Evolutionary conservation across 2,113 vertebrate species (phyloP).

Genomic region (Orycteropus afer): DNA sequence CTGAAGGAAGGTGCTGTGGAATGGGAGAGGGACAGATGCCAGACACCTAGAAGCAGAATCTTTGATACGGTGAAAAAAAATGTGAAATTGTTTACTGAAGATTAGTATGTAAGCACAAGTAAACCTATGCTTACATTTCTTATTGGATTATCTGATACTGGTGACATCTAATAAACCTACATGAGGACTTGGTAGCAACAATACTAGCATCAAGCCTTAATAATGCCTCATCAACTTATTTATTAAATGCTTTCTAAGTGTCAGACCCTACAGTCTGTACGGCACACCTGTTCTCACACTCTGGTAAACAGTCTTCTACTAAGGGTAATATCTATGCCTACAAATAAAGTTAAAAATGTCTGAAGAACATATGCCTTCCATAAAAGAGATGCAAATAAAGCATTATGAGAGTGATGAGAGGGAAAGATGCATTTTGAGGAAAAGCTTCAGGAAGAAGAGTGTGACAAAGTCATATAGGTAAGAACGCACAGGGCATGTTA

Average conservation of each 20-base stretch:
- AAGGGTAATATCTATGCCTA: background rate
- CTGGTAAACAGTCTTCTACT: background rate
- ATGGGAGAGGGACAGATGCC: too few relatives aligned
- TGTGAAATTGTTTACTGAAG: too few relatives aligned
- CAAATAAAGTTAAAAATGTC: background rate
- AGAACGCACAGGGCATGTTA: background rate
- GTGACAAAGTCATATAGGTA: background rate
- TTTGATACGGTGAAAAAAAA: too few relatives aligned
- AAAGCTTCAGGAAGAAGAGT: background rate
- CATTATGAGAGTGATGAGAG: background rate
- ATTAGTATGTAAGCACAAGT: too few relatives aligned
- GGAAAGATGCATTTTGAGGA: constrained; percentile 1
- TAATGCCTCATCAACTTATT: constrained; percentile 9
- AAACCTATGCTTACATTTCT: too few relatives aligned
- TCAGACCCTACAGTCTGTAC: background rate
- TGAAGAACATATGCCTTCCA: background rate
- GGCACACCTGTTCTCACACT: background rate
- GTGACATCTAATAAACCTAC: background rate
- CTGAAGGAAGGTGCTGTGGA: too few relatives aligned
- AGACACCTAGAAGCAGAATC: too few relatives aligned
- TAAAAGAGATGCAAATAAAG: constrained; percentile 19
- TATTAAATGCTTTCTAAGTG: constrained; percentile 28
- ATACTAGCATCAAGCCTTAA: background rate
- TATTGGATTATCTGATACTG: too few relatives aligned
- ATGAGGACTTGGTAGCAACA: constrained; percentile 30